A percentile compares a stretch with the other conserved stretches of the same genome.
Evolutionary conservation across 2,888 invertebrate genomes (phyloP).

Genomic region (Glaucopsyche alexis): DNA sequence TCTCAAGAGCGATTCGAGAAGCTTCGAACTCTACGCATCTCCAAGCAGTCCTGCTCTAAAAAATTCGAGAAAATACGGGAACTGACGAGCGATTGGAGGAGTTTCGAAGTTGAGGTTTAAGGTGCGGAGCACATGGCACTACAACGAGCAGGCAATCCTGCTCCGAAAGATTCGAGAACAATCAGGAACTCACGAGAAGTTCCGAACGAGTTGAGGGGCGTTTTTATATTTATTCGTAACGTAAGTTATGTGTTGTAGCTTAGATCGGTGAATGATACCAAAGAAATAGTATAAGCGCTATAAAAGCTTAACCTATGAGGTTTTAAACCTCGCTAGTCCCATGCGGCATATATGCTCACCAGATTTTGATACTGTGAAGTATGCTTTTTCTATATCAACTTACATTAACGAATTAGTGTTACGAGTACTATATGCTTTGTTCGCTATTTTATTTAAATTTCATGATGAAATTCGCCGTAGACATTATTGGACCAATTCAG

Average conservation of each 20-base stretch:
- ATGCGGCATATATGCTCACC: constrained; percentile 50
- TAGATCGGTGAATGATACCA: constrained; percentile 71
- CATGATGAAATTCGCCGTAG: constrained; percentile 21
- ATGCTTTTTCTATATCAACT: constrained; percentile 16
- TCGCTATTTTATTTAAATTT: constrained; percentile 25
- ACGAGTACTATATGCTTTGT: constrained; percentile 23
- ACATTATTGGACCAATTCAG: constrained; percentile 29
- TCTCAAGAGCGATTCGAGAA: too few species aligned
- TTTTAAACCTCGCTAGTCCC: constrained; percentile 55
- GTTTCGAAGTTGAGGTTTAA: constrained; percentile 18
- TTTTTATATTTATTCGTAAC: constrained; percentile 40
- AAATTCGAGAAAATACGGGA: constrained; percentile 26
- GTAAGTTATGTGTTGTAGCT: constrained; percentile 51
- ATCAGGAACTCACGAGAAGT: background rate
- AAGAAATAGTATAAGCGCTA: constrained; percentile 61
- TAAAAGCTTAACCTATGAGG: constrained; percentile 45
- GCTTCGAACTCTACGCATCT: constrained; percentile 85
- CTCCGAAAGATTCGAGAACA: background rate
- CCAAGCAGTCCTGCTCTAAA: constrained; percentile 88
- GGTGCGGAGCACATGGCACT: too few species aligned
- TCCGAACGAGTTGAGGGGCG: constrained; percentile 30
- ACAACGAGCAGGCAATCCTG: too few species aligned
- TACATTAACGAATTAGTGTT: constrained; percentile 25
- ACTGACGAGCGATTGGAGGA: background rate
- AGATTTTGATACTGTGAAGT: constrained; percentile 14